Evolutionary conservation across 1,140 invertebrate species (phyloP).

Genomic region (Drosophila erecta): DNA sequence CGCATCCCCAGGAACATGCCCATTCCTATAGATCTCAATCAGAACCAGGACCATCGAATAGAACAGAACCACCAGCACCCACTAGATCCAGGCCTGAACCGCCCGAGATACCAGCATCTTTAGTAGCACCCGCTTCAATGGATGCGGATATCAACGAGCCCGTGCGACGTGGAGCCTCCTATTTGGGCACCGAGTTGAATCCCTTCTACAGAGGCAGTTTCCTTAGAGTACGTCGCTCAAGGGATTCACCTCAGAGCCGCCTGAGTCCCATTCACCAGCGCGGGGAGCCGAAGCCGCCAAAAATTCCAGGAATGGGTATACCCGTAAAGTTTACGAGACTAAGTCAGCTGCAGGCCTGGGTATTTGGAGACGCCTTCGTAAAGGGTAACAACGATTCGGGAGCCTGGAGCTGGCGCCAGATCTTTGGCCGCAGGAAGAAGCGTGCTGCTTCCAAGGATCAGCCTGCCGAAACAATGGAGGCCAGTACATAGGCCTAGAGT

Average conservation of each 20-base stretch:
- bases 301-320: not conserved
- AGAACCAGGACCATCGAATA: not conserved
- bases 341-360: conserved; percentile 3
- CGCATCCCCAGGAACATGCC: not conserved
- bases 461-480: not conserved
- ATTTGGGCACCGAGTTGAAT: conserved; percentile 3
- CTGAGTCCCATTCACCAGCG: not conserved
- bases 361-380: conserved; percentile 17
- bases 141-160: not conserved
- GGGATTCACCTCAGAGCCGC: not conserved
- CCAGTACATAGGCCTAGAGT: conserved; percentile 14
- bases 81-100: not conserved
- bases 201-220: conserved; percentile 54
- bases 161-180: not conserved
- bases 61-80: not conserved
- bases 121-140: not conserved
- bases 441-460: not conserved
- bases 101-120: not conserved
- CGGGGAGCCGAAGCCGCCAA: not conserved
- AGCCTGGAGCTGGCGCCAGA: conserved; percentile 25
- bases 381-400: not conserved
- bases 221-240: conserved; percentile 16
- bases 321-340: not conserved
- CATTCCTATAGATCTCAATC: not conserved
- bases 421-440: conserved; percentile 10